phyloP scores from a whole-genome alignment of 1,140 invertebrate genomes.

The Coboldia fuscipes region DNA sequence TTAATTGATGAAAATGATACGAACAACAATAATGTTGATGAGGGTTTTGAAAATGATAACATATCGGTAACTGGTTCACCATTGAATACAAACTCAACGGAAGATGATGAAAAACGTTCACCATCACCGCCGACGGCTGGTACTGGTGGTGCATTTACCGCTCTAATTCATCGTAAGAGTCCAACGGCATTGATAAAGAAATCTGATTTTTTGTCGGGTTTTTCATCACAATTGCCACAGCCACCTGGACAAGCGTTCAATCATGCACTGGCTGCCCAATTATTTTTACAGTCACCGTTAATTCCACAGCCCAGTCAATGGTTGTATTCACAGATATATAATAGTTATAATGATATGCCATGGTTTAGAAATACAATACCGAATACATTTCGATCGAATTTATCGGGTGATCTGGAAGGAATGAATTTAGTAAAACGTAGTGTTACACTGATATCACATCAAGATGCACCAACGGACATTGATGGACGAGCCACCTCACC shows the following conservation, averaged over 20 bases:
- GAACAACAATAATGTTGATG: constrained; percentile 17
- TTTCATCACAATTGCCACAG: constrained; percentile 19
- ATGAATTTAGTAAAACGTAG: constrained; percentile 17
- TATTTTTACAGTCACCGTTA: constrained; percentile 45
- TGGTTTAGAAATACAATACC: constrained; percentile 24
- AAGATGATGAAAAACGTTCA: constrained; percentile 7
- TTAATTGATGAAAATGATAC: constrained; percentile 15
- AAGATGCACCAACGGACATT: constrained; percentile 14
- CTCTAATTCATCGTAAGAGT: constrained; percentile 15
- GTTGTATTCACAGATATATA: constrained; percentile 47
- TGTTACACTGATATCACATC: constrained; percentile 18
- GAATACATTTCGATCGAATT: constrained; percentile 3
- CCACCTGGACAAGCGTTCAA: constrained; percentile 31
- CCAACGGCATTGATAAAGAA: constrained; percentile 6
- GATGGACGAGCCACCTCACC: constrained; percentile 16
- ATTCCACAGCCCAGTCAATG: constrained; percentile 48
- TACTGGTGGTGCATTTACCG: constrained; percentile 16
- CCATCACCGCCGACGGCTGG: constrained; percentile 19
- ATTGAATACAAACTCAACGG: constrained; percentile 9
- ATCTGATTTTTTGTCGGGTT: constrained; percentile 20
- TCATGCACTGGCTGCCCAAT: constrained; percentile 39
- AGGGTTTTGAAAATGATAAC: constrained; percentile 31
- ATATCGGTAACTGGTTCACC: constrained; percentile 43
- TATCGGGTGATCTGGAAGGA: constrained; percentile 3
- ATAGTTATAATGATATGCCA: constrained; percentile 30